Evolutionary conservation across 2,113 vertebrate species (phyloP).

Genomic region (Pipra filicauda): DNA sequence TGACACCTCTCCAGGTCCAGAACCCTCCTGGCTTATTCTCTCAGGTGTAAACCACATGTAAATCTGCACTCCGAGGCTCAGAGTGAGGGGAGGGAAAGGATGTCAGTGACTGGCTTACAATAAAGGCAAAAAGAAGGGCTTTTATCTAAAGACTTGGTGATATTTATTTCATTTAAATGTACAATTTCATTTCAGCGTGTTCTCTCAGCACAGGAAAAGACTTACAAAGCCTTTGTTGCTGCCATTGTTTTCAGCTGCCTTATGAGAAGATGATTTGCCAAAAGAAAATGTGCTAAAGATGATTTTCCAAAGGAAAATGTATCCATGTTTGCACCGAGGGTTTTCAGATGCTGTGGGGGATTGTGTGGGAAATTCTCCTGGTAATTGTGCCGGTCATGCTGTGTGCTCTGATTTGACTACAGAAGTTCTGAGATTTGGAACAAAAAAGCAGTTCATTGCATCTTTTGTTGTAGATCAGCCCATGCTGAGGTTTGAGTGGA

Average conservation of each 20-base stretch:
- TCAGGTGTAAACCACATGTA: not conserved
- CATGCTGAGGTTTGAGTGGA: not conserved
- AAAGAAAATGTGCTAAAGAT: not conserved
- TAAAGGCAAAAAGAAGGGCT: not conserved
- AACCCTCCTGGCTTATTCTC: not conserved
- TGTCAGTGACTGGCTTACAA: not conserved
- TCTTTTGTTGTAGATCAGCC: not conserved
- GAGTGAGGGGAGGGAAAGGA: not conserved
- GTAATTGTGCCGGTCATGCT: rapidly evolving
- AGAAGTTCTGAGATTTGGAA: not conserved
- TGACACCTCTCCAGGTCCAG: not conserved
- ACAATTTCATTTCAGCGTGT: rapidly evolving
- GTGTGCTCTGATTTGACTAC: not conserved
- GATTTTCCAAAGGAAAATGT: not conserved
- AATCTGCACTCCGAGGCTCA: not conserved
- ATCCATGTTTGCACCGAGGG: not conserved
- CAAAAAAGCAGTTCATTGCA: not conserved
- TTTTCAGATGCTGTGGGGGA: not conserved
- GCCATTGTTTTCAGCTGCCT: not conserved
- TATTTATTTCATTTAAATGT: not conserved
- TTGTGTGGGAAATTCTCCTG: not conserved
- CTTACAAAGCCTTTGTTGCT: not conserved
- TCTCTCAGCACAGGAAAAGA: not conserved
- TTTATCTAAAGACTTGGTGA: not conserved
- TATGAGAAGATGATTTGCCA: not conserved